Base-by-base conservation (phyloP, 1,140 invertebrate genomes). In the Telenomus remus region DNA sequence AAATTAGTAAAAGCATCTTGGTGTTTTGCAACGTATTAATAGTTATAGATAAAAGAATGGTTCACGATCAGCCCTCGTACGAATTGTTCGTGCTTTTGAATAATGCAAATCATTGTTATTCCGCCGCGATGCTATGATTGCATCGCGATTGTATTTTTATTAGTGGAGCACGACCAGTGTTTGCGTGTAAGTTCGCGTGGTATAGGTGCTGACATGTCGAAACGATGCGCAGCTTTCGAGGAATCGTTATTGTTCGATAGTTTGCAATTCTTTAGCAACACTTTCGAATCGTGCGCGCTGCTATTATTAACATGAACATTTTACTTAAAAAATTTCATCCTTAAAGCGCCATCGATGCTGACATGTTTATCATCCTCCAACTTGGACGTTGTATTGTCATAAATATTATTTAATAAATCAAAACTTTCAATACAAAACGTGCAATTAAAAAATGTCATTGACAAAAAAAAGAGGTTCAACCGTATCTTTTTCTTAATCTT, bases 111-210 rank as follows among this genome's bases (percentile, higher is more conserved):
- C 76, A 73, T 72, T 68, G 51, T 78, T 79, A 79, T 79, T 79
- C 76, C 71, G 66, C 68, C 70, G 19, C 19, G 19, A 27, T 74
- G 71, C 71, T 51, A 78, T 78, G 76, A 74, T 78, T 78, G 76
- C 76, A 78, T 74, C 76, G 76, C 70, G 76, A 78, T 78, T 78
- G 71, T 78, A 72, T 78, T 78, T 78, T 78, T 78, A 78, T 78
- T 78, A 70, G 56, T 71, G 53, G 66, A 70, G 76, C 76, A 78
- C 76, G 76, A 78, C 19, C 66, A 65, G 59, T 51, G 66, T 39
- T 70, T 68, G 70, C 75, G 76, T 78, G 65, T 70, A 55, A 44
- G 49, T 69, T 60, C 48, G 27, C 37, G 12, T 63, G 50, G 64
- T 73, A 74, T 73, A 73, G 60, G 64, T 73, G 65, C 64, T 57